Conservation (phyloP, 2,888 invertebrate species). For the Cephus runcator region DNA sequence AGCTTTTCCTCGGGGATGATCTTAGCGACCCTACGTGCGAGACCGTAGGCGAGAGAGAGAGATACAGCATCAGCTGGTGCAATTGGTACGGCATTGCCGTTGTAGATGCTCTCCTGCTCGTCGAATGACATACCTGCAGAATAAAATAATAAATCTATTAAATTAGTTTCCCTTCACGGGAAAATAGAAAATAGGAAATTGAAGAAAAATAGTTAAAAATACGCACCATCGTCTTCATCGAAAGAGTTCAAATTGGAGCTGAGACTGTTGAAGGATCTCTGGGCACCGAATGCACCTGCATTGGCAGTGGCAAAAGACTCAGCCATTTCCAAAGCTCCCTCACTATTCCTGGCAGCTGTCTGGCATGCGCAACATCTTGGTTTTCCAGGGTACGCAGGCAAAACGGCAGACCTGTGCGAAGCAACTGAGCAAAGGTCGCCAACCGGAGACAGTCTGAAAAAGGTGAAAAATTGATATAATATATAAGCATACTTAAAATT, state of each 20-base stretch:
- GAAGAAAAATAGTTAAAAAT: background rate
- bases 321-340: background rate
- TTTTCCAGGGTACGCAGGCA: slow-evolving; percentile 43
- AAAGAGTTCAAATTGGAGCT: slow-evolving; percentile 9
- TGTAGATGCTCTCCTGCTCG: slow-evolving; percentile 31
- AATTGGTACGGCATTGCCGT: slow-evolving; percentile 9
- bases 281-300: slow-evolving; percentile 5
- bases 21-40: slow-evolving; percentile 58
- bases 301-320: background rate
- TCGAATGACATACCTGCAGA: slow-evolving; percentile 24
- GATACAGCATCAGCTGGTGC: slow-evolving; percentile 49
- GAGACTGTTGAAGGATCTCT: slow-evolving; percentile 4
- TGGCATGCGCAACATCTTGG: slow-evolving; percentile 22
- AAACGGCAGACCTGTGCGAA: slow-evolving; percentile 23
- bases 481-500: background rate
- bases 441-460: slow-evolving; percentile 20
- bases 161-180: background rate
- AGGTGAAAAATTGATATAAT: background rate
- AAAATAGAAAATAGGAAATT: background rate
- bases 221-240: slow-evolving; percentile 7
- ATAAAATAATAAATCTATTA: background rate
- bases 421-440: slow-evolving; percentile 38
- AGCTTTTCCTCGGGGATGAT: slow-evolving; percentile 67
- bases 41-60: slow-evolving; percentile 44
- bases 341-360: background rate